Evolutionary conservation across 2,888 invertebrate species (phyloP).

Genomic region (Strigamia maritima): DNA sequence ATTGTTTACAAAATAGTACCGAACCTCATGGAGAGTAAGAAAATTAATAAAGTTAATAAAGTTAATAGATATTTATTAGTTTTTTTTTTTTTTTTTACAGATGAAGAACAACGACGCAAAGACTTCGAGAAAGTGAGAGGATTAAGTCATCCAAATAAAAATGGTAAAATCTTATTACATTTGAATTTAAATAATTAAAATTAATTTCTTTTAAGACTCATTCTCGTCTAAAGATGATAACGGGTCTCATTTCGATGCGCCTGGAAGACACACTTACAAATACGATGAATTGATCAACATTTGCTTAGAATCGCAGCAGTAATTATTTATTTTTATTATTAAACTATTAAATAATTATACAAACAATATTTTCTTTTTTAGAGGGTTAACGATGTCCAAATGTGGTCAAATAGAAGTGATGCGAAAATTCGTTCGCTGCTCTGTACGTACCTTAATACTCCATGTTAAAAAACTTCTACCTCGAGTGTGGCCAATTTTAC

Average conservation of each 20-base stretch:
- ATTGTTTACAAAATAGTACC: conserved; percentile 99
- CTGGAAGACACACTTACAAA: conserved; percentile 35
- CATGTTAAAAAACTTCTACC: conserved; percentile 98
- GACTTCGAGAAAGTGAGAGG: conserved; percentile 88
- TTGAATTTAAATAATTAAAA: neutral
- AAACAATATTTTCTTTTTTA: neutral
- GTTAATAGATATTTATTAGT: too few species aligned
- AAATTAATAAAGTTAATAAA: neutral
- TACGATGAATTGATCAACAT: conserved; percentile 38
- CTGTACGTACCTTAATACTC: conserved; percentile 95
- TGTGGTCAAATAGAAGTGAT: conserved; percentile 16
- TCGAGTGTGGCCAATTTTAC: conserved; percentile 35
- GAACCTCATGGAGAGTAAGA: conserved; percentile 84
- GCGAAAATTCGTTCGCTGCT: conserved; percentile 84
- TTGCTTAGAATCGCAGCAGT: conserved; percentile 38
- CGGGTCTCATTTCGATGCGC: conserved; percentile 11
- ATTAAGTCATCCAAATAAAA: conserved; percentile 66
- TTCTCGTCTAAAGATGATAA: conserved; percentile 19
- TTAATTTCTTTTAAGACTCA: neutral
- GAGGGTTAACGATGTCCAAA: neutral
- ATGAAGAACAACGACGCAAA: conserved; percentile 83
- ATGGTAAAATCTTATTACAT: neutral
- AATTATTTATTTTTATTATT: neutral
- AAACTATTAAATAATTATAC: neutral
- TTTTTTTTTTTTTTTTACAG: conserved; percentile 55